A percentile compares a stretch with the other conserved stretches of the same genome.
These are phyloP conservation scores for Xiphophorus birchmanni DNA, from an alignment of 2,797 vertebrate genomes.

Conservation along the genomic window DNA sequence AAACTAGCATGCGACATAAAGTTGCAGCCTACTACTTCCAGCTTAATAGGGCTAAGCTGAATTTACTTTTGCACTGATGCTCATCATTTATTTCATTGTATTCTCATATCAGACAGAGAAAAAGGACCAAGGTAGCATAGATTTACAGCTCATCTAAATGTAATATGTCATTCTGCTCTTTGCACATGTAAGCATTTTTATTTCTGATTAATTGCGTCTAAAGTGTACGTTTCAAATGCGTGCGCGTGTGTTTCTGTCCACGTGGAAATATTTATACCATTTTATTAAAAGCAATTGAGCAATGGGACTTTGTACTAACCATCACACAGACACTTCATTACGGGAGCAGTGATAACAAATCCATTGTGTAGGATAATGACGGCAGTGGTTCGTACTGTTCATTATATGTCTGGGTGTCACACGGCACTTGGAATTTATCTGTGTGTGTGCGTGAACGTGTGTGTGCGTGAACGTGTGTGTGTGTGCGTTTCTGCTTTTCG, in stretches of 20 bases:
- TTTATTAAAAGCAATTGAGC: conserved; percentile 77
- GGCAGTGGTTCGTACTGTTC: conserved; percentile 76
- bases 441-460: conserved; percentile 22
- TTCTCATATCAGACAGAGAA: conserved; percentile 19
- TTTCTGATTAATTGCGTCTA: conserved; percentile 69
- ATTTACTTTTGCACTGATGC: conserved; percentile 9
- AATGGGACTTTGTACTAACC: conserved; percentile 74
- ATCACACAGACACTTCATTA: conserved; percentile 81
- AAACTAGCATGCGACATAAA: conserved; percentile 4
- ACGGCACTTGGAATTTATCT: conserved; percentile 58
- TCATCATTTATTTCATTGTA: conserved; percentile 29
- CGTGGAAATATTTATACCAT: conserved; percentile 72
- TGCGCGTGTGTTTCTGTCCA: conserved; percentile 20
- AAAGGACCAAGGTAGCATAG: conserved; percentile 21
- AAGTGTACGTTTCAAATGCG: conserved; percentile 44
- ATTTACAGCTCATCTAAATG: conserved; percentile 51
- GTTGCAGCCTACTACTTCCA: background rate
- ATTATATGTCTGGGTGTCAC: conserved; percentile 74
- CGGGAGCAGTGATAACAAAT: conserved; percentile 77
- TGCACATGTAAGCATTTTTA: conserved; percentile 47
- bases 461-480: conserved; percentile 25
- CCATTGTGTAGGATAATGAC: conserved; percentile 79
- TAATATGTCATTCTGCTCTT: conserved; percentile 31
- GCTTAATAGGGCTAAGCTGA: conserved; percentile 3
- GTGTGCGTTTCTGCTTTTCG: conserved; percentile 59